Base-by-base conservation (phyloP, 1,140 invertebrate species). In the Caligus rogercresseyi region DNA sequence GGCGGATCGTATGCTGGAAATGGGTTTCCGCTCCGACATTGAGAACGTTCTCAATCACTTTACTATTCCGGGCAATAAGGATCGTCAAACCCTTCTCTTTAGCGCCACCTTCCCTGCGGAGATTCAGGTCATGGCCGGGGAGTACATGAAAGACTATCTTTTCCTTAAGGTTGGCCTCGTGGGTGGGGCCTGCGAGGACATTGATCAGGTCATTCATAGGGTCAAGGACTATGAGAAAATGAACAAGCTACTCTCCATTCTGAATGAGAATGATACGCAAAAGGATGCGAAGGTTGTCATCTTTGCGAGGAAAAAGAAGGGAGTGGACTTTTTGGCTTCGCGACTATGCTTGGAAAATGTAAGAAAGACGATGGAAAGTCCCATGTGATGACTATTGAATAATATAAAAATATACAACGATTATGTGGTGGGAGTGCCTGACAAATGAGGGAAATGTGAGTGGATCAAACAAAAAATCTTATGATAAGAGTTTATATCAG, bases 1-100 rank as follows among this genome's bases (percentile, higher is more conserved):
- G 74, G 93, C 91, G 2, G 93, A 97, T 73, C 77, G 89, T 14
- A 94, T 97, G 89, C 72, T 96, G 18, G 90, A 95, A 67, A 85
- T 86, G 82, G 87, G 90, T 7, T 95, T 94, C 70, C 77, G 83
- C 65, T 79, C 79, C 0, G 80, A 79, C 26, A 81, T 93, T 43
- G 80, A 85, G 31, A 81, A 80, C 66, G 79, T 92, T 52, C 80
- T 92, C 67, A 75, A 78, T 7, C 81, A 88, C 69, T 67, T 78
- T 4, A 81, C 81, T 0, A 92, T 93, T 84, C 77, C 80, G 0
- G 67, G 78, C 0, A 77, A 77, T 25, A 76, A 72, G 1, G 71
- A 86, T 25, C 76, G 87, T 26, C 82, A 86, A 69, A 89, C 86
- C 0, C 74, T 90, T 0, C 91, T 93, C 88, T 93, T 92, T 69